Percentiles rank a stretch among this genome's conserved stretches.
Conservation (phyloP, 2,888 invertebrate genomes). For the Saturnia pavonia region DNA sequence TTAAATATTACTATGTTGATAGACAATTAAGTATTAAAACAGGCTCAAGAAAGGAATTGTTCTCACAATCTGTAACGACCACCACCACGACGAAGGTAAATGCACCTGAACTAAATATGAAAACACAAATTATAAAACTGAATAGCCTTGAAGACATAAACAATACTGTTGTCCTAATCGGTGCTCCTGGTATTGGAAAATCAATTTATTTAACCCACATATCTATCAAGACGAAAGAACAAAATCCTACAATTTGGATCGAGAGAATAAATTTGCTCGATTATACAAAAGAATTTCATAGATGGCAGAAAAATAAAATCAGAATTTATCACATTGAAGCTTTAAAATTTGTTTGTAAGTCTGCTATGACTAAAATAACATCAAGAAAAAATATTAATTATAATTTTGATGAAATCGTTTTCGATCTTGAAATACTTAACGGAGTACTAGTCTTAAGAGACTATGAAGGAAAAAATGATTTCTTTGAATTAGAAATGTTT, state of each 20-base stretch:
- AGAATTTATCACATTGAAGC: constrained; percentile 8
- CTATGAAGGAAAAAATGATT: background rate
- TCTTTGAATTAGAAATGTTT: constrained; percentile 20
- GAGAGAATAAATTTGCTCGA: constrained; percentile 25
- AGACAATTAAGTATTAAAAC: constrained; percentile 20
- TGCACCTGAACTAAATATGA: background rate
- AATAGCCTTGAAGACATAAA: background rate
- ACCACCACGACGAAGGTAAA: background rate
- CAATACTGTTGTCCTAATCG: constrained; percentile 5
- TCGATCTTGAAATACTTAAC: constrained; percentile 5
- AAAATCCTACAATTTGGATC: constrained; percentile 28
- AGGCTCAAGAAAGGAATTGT: background rate
- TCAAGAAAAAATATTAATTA: background rate
- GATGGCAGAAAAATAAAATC: constrained; percentile 23
- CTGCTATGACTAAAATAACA: background rate
- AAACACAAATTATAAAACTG: background rate
- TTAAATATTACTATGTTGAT: constrained; percentile 25
- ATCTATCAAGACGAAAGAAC: constrained; percentile 26
- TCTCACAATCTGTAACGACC: background rate
- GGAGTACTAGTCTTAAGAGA: background rate
- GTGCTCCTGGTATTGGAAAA: constrained; percentile 33
- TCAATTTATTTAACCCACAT: constrained; percentile 32
- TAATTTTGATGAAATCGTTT: background rate
- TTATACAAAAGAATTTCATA: constrained; percentile 23
- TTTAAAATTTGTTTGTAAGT: constrained; percentile 9